A percentile compares a stretch with the other conserved stretches of the same genome.
phyloP scores from a whole-genome alignment of 2,797 vertebrate genomes.

The Silurus aristotelis region DNA sequence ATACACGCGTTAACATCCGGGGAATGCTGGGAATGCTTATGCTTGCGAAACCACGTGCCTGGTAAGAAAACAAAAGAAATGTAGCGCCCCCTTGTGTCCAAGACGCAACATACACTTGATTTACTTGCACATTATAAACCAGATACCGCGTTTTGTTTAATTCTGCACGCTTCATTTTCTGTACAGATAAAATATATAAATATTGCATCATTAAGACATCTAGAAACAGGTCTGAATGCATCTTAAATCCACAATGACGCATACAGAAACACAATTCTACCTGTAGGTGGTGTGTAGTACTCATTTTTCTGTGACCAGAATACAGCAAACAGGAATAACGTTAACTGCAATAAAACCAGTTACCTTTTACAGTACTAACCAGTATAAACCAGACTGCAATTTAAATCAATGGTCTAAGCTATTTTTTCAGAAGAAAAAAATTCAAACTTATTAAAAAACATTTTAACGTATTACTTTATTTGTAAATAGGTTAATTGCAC shows the following conservation, averaged over 20 bases:
- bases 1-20: constrained; percentile 43
- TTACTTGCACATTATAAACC: not conserved
- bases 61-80: constrained; percentile 41
- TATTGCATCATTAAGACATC: not conserved
- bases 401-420: not conserved
- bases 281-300: constrained; percentile 63
- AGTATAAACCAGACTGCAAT: constrained; percentile 3
- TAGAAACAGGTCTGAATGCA: not conserved
- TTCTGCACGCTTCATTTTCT: not conserved
- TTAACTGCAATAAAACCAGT: not conserved
- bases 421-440: not conserved
- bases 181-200: not conserved
- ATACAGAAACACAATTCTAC: constrained; percentile 16
- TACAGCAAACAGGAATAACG: not conserved
- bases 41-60: constrained; percentile 28
- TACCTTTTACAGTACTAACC: not conserved
- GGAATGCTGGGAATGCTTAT: constrained; percentile 53
- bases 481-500: not conserved
- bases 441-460: not conserved
- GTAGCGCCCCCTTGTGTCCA: constrained; percentile 30
- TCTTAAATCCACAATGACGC: not conserved
- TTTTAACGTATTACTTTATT: not conserved
- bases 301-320: constrained; percentile 24
- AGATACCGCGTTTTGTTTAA: too few relatives aligned
- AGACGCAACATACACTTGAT: not conserved